A percentile compares a stretch with the other conserved stretches of the same genome.
Conservation (phyloP, 1,140 invertebrate genomes). For the Pissodes strobi region DNA sequence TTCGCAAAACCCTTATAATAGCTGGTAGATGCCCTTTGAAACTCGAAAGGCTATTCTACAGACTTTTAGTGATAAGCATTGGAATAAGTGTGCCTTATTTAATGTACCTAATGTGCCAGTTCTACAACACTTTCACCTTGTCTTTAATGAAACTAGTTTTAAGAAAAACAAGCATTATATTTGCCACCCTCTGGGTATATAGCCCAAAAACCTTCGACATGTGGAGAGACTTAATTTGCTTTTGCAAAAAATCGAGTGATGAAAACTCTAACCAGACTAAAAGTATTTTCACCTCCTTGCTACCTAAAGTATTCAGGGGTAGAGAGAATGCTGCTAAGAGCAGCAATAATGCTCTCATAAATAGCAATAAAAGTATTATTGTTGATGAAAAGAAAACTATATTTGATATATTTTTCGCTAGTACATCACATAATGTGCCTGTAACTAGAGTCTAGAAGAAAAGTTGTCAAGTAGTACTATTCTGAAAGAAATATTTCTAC, state of each 20-base stretch:
- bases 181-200: conserved; percentile 48
- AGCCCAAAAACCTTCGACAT: conserved; percentile 49
- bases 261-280: conserved; percentile 20
- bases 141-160: conserved; percentile 41
- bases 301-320: conserved; percentile 35
- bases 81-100: conserved; percentile 46
- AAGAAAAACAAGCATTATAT: conserved; percentile 45
- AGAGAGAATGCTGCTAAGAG: conserved; percentile 7
- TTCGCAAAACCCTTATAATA: conserved; percentile 55
- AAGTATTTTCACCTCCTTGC: conserved; percentile 27
- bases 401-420: conserved; percentile 35
- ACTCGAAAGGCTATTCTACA: conserved; percentile 78
- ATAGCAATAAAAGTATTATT: conserved; percentile 19
- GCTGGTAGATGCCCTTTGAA: conserved; percentile 70
- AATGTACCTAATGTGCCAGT: conserved; percentile 44
- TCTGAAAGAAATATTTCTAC: too few relatives aligned
- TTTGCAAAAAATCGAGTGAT: conserved; percentile 21
- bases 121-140: conserved; percentile 43
- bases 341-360: conserved; percentile 11
- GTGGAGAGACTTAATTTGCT: conserved; percentile 46
- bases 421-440: conserved; percentile 41
- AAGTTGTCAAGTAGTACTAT: too few relatives aligned
- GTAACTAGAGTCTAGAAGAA: conserved; percentile 49
- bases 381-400: conserved; percentile 35
- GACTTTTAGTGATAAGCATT: conserved; percentile 61